A percentile compares a stretch with the other conserved stretches of the same genome.
phyloP scores from a whole-genome alignment of 2,888 invertebrate genomes.

The Andrena praecox region DNA sequence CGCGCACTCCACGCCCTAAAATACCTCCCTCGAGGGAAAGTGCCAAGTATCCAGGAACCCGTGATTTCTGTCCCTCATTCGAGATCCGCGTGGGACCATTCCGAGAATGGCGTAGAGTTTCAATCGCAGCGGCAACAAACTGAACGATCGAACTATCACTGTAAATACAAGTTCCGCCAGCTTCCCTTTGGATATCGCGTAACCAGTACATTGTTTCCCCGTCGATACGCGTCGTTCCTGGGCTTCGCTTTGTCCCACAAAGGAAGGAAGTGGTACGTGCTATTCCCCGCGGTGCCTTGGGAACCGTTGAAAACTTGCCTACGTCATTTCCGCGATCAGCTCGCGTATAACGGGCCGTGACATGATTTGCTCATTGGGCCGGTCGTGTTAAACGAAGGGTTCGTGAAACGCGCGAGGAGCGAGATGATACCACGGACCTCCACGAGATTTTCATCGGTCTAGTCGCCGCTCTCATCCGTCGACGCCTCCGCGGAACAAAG shows the following conservation, averaged over 20 bases:
- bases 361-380: slow-evolving; percentile 73
- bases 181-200: background rate
- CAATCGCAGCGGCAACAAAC: background rate
- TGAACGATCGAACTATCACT: too few species aligned
- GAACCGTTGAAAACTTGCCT: slow-evolving; percentile 58
- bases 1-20: slow-evolving; percentile 25
- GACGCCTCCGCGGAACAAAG: slow-evolving; percentile 42
- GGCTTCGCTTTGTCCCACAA: slow-evolving; percentile 13
- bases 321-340: slow-evolving; percentile 70
- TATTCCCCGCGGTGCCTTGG: slow-evolving; percentile 37
- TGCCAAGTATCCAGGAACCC: slow-evolving; percentile 35
- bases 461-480: background rate
- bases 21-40: slow-evolving; percentile 54
- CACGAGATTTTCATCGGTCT: slow-evolving; percentile 42
- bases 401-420: slow-evolving; percentile 58
- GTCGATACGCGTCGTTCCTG: background rate
- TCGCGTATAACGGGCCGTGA: slow-evolving; percentile 66
- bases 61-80: slow-evolving; percentile 45
- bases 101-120: background rate
- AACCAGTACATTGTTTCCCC: background rate
- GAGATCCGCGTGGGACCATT: slow-evolving; percentile 1
- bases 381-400: slow-evolving; percentile 60
- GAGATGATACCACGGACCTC: slow-evolving; percentile 49
- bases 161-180: background rate
- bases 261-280: slow-evolving; percentile 53